Base-by-base conservation (phyloP, 2,888 invertebrate species). In the Seira sanloemensis region DNA sequence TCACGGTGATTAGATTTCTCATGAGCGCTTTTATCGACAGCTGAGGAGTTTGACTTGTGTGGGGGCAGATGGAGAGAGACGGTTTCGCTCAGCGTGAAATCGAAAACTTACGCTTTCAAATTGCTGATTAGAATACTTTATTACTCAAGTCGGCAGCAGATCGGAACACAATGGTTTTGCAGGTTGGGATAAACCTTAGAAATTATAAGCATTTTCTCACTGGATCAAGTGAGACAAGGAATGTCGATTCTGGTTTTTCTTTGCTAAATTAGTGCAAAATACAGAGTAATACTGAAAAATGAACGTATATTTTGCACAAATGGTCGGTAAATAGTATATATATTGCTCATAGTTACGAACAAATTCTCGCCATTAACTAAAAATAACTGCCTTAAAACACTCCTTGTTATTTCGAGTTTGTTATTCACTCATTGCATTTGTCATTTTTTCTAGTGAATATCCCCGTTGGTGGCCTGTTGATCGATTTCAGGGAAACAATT, bases 1-100 rank as follows among this genome's bases (percentile, higher is more conserved):
- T 62, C 62, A 62, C 62, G 62, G 62, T 62, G 62, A 62, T 62
- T 62, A 16, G 62, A 21, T 62, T 21, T 62, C n/a, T 62, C 23
- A 7, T 19, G 21, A 37, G 12, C 37, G 12, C 12, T 58, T n/a
- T n/a, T 58, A 62, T 62, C 62, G 62, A 62, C 62, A 62, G 62
- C 62, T 62, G 19, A 16, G 2, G 21, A 12, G n/a, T 2, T 62
- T 62, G 62, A 2, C 16, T 62, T 21, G 21, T 62, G 2, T 62
- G 62, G n/a, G n/a, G n/a, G n/a, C n/a, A n/a, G n/a, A n/a, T n/a
- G n/a, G n/a, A n/a, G n/a, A n/a, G n/a, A n/a, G n/a, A n/a, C n/a
- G n/a, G 58, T 18, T 9, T 18, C 58, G 2, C 58, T n/a, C 2
- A 23, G 21, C 62, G 62, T 62, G 23, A 62, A 62, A 62, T 62